Conservation (phyloP, 2,888 invertebrate species). For the Caenorhabditis angaria region DNA sequence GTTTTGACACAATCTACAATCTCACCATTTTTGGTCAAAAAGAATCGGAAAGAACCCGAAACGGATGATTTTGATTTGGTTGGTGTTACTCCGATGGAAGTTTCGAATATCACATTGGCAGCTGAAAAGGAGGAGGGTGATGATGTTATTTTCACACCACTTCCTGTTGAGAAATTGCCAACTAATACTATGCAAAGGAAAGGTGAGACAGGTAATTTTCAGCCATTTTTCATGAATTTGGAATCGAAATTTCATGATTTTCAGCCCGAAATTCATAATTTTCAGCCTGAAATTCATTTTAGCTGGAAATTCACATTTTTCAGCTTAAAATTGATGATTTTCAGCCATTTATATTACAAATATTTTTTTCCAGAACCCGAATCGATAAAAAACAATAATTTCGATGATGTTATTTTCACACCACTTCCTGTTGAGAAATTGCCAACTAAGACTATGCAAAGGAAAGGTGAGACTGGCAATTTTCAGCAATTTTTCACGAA, state of each 20-base stretch:
- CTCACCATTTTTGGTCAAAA: slow-evolving; percentile 38
- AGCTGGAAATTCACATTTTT: too few relatives aligned
- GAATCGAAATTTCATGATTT: background rate
- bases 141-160: background rate
- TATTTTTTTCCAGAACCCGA: too few relatives aligned
- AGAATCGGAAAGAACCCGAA: background rate
- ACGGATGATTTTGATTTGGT: background rate
- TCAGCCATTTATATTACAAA: too few relatives aligned
- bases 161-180: background rate
- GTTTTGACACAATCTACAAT: slow-evolving; percentile 18
- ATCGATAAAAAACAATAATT: too few relatives aligned
- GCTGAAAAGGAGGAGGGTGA: background rate
- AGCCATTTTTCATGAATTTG: too few relatives aligned
- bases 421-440: background rate
- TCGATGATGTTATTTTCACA: background rate
- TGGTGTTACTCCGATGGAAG: too few relatives aligned
- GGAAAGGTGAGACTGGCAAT: too few relatives aligned
- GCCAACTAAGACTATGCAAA: background rate
- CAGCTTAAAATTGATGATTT: too few relatives aligned
- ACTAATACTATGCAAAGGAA: background rate
- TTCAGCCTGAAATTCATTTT: too few relatives aligned
- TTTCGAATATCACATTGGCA: background rate
- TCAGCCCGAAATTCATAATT: too few relatives aligned
- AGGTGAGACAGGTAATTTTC: too few relatives aligned
- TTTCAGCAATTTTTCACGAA: too few relatives aligned